Evolutionary conservation across 1,140 invertebrate species (phyloP), one percentile per base, ranked within the genome.

Genomic region (Whitmania pigra): DNA sequence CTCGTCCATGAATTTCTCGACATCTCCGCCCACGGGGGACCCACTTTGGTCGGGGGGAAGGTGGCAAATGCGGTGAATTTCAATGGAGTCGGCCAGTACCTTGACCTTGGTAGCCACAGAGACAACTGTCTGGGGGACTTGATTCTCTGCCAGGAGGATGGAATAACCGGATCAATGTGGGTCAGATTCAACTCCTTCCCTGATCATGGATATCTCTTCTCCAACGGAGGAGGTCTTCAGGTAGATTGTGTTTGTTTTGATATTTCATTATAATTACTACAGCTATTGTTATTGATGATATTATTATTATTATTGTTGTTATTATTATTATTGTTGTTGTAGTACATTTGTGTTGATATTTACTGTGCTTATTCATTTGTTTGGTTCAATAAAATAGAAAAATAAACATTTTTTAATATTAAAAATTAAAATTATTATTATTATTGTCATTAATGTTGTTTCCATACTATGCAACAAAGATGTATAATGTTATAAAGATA

Each of bases 91-190:
- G 73, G 72, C 9, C 81, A 82, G 72, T 81, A 79, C 67, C 49
- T 80, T n/a, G 78, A 80, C 74, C 60, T 81, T 25, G 79, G 79
- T 11, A 60, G 73, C 13, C 77, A 75, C 20, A 20, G 53, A 0
- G 73, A 76, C 22, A 74, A 74, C 13, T 82, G 81, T 70, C 73
- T 81, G 18, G 79, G 78, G 17, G 80, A 80, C 72, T 70, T 81
- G n/a, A 76, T 73, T 17, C 22, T 73, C 27, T 82, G 81, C 74
- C 29, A 53, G 0, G 43, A 49, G 43, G 77, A 78, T 69, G 81
- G 81, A 9, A 75, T 80, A 17, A 80, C 79, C 0, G 73, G 80
- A 18, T 77, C 79, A 3, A 75, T 78, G 0, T 82, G 79, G 79
- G 71, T 80, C 67, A 79, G 79, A n/a, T 74, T 75, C 69, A 22